Evolutionary conservation across 2,113 vertebrate genomes (phyloP), one percentile per base, ranked within the genome.

Genomic region (Tachuris rubrigastra): DNA sequence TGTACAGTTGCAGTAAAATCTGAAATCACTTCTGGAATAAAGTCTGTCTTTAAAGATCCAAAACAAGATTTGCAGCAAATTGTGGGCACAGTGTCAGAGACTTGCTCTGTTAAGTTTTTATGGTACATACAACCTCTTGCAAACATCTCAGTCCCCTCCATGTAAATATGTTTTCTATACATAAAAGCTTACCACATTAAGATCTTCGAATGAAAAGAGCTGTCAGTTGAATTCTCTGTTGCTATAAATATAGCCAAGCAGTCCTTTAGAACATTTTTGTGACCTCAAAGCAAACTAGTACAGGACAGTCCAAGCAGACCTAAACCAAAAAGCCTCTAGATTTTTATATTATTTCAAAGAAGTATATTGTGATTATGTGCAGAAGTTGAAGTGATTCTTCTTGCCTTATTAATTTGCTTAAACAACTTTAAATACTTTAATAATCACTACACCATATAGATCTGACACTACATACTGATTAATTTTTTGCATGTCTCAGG

Each of bases 151-250:
- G 68, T 53, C 52, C 53, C 23, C n/a, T 37, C 58, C 58, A 59
- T 17, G n/a, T 37, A 37, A 14, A 4, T 15, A 59, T 15, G 35
- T 53, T 67, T 78, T 31, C 62, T 79, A 18, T 23, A 63, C 13
- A 50, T 49, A 39, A 68, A 93, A 9, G 25, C 30, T 88, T 82
- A 72, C 16, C 23, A 7, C 16, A 23, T 65, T 53, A 85, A 30
- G 47, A 49, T n/a, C 17, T 49, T 24, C 46, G 49, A 53, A 85
- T 56, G 53, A 77, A 68, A 81, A 33, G 14, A 55, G 31, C 11
- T 85, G 90, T 90, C 92, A 96, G 83, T 42, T 87, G 83, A 87
- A 65, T 65, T 78, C 31, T 72, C 39, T 73, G 68, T 53, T 89
- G 35, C 71, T 91, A 17, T 55, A 39, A 89, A 60, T 50, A 60